phyloP scores from a whole-genome alignment of 2,888 invertebrate species.

The Chrysolina haemoptera region DNA sequence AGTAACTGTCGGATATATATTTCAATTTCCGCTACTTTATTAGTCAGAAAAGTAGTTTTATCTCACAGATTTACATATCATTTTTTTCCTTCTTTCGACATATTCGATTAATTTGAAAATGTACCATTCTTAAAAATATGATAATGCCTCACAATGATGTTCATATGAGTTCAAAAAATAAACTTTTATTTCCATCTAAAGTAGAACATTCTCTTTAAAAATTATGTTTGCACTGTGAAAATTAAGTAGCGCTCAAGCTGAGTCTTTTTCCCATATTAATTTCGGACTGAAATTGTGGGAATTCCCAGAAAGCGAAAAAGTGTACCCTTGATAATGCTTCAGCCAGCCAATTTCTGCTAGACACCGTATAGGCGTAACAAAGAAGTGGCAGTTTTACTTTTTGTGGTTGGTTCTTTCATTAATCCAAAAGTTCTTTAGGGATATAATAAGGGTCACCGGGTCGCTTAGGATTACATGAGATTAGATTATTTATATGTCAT shows the following conservation, averaged over 20 bases:
- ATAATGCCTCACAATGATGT: too few relatives aligned
- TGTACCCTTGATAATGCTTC: constrained; percentile 21
- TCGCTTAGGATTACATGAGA: neutral
- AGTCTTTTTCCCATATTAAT: constrained; percentile 8
- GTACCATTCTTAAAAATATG: too few relatives aligned
- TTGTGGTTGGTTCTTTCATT: constrained; percentile 7
- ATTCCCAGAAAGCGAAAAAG: constrained; percentile 18
- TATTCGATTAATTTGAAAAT: too few relatives aligned
- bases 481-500: neutral
- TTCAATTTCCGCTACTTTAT: too few relatives aligned
- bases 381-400: constrained; percentile 10
- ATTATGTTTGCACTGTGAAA: neutral
- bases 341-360: constrained; percentile 10
- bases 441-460: neutral
- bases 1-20: too few relatives aligned
- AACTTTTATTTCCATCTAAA: too few relatives aligned
- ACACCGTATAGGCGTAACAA: constrained; percentile 19
- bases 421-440: neutral
- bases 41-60: too few relatives aligned
- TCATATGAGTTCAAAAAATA: too few relatives aligned
- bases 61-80: too few relatives aligned
- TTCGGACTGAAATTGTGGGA: constrained; percentile 14
- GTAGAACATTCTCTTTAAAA: neutral
- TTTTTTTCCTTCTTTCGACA: too few relatives aligned
- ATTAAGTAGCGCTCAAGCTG: neutral